phyloP scores from a whole-genome alignment of 2,888 invertebrate species.

The Isoperla grammatica region DNA sequence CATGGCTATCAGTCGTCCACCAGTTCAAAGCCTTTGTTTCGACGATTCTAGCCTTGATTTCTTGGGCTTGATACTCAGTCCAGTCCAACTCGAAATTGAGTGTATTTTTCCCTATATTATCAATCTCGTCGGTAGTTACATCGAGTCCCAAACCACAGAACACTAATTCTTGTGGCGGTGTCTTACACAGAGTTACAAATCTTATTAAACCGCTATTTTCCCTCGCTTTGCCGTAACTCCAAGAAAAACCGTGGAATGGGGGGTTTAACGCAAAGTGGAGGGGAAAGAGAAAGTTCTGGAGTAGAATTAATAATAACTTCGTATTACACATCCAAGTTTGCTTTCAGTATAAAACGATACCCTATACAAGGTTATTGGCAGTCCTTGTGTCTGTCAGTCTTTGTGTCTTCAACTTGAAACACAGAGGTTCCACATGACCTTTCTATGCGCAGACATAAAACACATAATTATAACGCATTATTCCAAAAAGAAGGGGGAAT shows the following conservation, averaged over 20 bases:
- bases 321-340: conserved; percentile 25
- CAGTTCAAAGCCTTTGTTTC: no score
- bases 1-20: no score
- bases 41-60: no score
- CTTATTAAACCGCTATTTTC: conserved; percentile 25
- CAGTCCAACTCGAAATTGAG: no score
- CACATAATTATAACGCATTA: no score
- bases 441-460: no score
- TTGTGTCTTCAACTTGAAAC: no score
- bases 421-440: no score
- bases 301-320: conserved; percentile 29
- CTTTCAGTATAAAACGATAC: conserved; percentile 2
- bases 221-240: conserved; percentile 5
- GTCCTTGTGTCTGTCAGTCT: no score
- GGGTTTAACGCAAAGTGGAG: background rate
- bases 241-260: conserved; percentile 14
- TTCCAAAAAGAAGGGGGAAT: no score
- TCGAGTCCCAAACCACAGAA: background rate
- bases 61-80: no score
- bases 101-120: background rate
- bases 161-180: conserved; percentile 22
- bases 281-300: background rate
- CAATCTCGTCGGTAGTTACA: conserved; percentile 9
- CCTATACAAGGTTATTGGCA: no score
- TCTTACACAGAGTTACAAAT: conserved; percentile 20